Base-by-base conservation (phyloP, 2,888 invertebrate genomes). In the Sphaerophoria taeniata region DNA sequence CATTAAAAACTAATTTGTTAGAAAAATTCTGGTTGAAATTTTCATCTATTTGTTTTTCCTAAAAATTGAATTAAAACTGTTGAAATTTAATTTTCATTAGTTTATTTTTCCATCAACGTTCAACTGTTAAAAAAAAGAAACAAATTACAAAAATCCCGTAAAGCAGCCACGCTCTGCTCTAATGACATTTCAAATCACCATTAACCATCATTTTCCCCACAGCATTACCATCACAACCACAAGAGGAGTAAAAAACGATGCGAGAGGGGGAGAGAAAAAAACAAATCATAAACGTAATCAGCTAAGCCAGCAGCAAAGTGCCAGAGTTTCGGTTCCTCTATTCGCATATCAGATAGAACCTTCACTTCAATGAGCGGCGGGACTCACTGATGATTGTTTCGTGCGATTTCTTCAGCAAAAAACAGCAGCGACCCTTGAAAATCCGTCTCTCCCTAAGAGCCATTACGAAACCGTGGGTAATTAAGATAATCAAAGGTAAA, bases 401-500 rank as follows among this genome's bases (percentile, higher is more conserved):
- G 74, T 74, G 69, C 39, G 53, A 70, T 74, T 80, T 55, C 74
- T 70, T 74, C 43, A 55, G 69, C 55, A 69, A 74, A 49, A 70
- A 67, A 55, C 3, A 11, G 9, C 39, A 9, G 3, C 39, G 39
- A 39, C 49, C 24, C 55, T 61, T 14, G 12, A 43, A 24, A 24
- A 36, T 43, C 24, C 39, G 24, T 34, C 53, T 11, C 33, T 34
- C 11, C 72, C 24, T 31, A 47, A n/a, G 51, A 43, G 76, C 65
- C 53, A 76, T 76, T 82, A 77, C 72, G 39, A 70, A 47, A 75
- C 53, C 24, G 67, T 65, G 43, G 53, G 80, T 85, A 85, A 80
- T 85, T 85, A 85, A 85, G 76, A 85, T 85, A 85, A 85, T 85
- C 84, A 85, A 85, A 85, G 76, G 80, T 85, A 85, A 85, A 85